Evolutionary conservation across 2,797 vertebrate genomes (phyloP).

Genomic region (Phrynocephalus guinanensis): DNA sequence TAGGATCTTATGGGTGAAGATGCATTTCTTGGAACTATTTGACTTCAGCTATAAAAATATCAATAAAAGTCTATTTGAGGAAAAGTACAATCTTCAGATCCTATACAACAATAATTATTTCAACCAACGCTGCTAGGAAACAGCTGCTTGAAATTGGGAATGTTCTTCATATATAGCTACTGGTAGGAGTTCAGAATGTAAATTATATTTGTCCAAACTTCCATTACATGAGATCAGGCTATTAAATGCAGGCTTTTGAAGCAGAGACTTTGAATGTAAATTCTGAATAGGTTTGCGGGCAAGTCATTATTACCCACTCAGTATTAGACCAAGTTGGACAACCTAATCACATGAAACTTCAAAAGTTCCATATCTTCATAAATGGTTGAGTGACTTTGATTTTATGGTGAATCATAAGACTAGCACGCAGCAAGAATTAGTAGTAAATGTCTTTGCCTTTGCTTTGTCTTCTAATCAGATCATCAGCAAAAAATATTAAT

Average conservation of each 20-base stretch:
- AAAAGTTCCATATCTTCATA: neutral
- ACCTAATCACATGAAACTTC: conserved; percentile 27
- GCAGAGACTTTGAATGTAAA: conserved; percentile 46
- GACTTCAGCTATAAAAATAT: neutral
- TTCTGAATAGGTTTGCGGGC: conserved; percentile 52
- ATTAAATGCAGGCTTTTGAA: conserved; percentile 62
- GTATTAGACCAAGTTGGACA: conserved; percentile 16
- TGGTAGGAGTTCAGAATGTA: neutral
- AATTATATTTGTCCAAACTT: neutral
- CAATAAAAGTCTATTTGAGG: neutral
- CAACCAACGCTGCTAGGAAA: neutral
- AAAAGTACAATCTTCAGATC: neutral
- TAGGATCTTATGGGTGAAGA: neutral
- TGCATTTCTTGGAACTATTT: neutral
- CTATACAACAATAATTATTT: conserved; percentile 41
- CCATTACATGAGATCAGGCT: conserved; percentile 57
- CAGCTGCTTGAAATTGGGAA: conserved; percentile 39
- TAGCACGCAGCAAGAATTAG: neutral
- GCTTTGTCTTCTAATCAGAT: conserved; percentile 14
- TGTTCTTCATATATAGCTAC: conserved; percentile 21
- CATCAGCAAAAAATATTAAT: neutral
- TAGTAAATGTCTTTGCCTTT: conserved; percentile 6
- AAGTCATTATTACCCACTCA: conserved; percentile 50
- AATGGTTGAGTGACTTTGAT: conserved; percentile 7
- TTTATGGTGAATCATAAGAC: conserved; percentile 4